These are phyloP conservation scores for Periphyllus acericola DNA, from an alignment of 2,888 invertebrate species.

Conservation along the genomic window DNA sequence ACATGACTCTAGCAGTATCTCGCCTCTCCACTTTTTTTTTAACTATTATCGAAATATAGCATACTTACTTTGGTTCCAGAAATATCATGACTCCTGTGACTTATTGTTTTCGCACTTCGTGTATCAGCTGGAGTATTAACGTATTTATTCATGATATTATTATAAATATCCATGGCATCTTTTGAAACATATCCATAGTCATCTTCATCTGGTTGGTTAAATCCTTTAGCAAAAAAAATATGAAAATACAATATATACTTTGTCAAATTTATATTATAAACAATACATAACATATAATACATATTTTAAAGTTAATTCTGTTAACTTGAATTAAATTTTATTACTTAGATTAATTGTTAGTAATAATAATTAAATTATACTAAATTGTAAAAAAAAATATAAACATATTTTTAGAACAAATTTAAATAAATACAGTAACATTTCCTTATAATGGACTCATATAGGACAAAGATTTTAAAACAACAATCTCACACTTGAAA, in stretches of 20 bases:
- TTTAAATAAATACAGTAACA: too few species aligned
- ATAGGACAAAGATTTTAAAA: too few species aligned
- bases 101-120: conserved; percentile 64
- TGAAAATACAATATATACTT: neutral
- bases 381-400: too few species aligned
- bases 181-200: conserved; percentile 91
- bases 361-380: too few species aligned
- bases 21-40: too few species aligned
- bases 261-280: conserved; percentile 4
- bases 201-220: conserved; percentile 86
- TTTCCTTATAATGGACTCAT: too few species aligned
- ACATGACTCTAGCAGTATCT: too few species aligned
- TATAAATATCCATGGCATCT: conserved; percentile 82
- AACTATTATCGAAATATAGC: neutral
- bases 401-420: too few species aligned
- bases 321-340: neutral
- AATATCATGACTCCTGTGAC: conserved; percentile 69
- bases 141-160: conserved; percentile 87
- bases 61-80: conserved; percentile 68
- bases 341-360: too few species aligned
- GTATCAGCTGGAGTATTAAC: conserved; percentile 76
- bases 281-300: neutral
- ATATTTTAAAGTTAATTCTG: neutral
- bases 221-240: conserved; percentile 68
- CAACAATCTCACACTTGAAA: too few species aligned